Evolutionary conservation across 2,797 vertebrate species (phyloP), one percentile per base, ranked within the genome.

Genomic region (Toxotes lorentzi): DNA sequence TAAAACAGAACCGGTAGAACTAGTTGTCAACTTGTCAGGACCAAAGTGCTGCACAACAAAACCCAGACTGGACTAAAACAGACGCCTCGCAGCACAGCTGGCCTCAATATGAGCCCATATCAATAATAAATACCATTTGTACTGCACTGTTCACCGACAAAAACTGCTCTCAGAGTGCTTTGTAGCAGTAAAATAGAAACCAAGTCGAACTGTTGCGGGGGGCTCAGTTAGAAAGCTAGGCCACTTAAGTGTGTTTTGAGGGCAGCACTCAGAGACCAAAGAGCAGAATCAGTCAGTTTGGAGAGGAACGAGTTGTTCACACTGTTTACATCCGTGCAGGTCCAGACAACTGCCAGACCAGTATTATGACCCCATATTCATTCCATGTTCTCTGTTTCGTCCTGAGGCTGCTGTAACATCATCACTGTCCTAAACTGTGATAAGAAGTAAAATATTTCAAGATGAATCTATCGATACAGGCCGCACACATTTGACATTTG

Each of bases 81-180:
- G 87, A 89, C 57, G 8, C 70, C 40, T 73, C 65, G 13, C 66
- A 63, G 67, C 70, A 16, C 71, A 32, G 88, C 83, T 34, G 83
- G 82, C 91, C 87, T 89, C 82, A 4, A 76, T 91, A 91, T 89
- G 89, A 85, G 74, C 63, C 50, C 35, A 1, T 81, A 89, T 94
- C 87, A 92, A 94, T 93, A 92, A 93, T 93, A 81, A 70, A 94
- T 91, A 76, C 10, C 48, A 9, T 88, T 88, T 92, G 88, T 86
- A 69, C 73, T 78, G 89, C 86, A 81, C 79, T 91, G 92, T 90
- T 85, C 79, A 73, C 77, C n/a, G 21, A 87, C 77, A 82, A 82
- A 87, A 91, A 80, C 73, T 66, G 70, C 82, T 82, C 80, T 47
- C 53, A 45, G 56, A 85, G 89, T 75, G 86, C 82, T 89, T 86